Base-by-base conservation (phyloP, 2,888 invertebrate species). In the Drosophila incognita region DNA sequence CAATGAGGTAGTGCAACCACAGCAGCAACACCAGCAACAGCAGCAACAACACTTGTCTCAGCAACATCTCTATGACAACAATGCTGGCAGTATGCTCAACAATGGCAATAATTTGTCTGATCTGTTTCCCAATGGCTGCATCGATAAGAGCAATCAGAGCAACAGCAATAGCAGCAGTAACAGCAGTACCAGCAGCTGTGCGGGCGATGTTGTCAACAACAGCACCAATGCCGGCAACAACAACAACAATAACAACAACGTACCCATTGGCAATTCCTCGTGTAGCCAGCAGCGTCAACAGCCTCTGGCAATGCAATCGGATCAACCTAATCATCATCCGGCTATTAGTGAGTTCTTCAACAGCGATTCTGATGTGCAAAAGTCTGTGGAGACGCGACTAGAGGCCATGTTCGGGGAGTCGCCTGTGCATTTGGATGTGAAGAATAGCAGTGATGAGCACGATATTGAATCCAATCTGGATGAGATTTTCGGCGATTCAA, bases 341-440 rank as follows among this genome's bases (percentile, higher is more conserved):
- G 90, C 91, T 10, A 79, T 92, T 5, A 92, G 88, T 36, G 93
- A 93, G 69, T 91, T 93, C 76, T 93, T 93, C 48, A 92, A 85
- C 70, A 86, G 91, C 10, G 89, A 92, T 36, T 86, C 91, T 24
- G 91, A 91, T 74, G 92, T 92, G 7, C 92, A 91, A 38, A 93
- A 93, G 75, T 92, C 93, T 0, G 93, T 93, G 58, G 93, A 93
- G 70, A 93, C 91, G 8, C 90, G 93, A 10, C 79, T 93, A 42
- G 93, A 93, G 68, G 93, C 93, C 13, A 93, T 93, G 92, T 93
- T 93, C 54, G 93, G 93, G 0, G 93, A 93, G 76, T 93, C 93
- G 0, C 93, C 93, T 0, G 93, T 93, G 13, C 91, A 92, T 60
- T 79, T 92, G 60, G 90, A 87, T 58, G 90, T 89, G 21, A 90